Evolutionary conservation across 2,797 vertebrate species (phyloP), one percentile per base, ranked within the genome.

Genomic region (Paratrypauchen microcephalus): DNA sequence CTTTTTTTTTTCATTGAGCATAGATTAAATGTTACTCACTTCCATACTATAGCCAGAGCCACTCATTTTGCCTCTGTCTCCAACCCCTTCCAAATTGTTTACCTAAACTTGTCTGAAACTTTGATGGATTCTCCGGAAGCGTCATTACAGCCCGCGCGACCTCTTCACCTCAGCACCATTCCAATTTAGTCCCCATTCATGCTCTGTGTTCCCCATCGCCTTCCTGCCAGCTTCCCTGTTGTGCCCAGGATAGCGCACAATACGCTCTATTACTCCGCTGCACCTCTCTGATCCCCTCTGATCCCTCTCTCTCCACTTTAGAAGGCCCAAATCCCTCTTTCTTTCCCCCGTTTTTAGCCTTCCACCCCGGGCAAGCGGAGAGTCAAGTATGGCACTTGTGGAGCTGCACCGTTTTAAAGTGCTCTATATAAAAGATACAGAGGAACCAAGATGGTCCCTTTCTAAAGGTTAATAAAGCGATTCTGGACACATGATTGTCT

Each of bases 161-260:
- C 73, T 71, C 56, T 58, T 79, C 71, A 65, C 66, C 66, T 55
- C 19, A 1, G 4, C 41, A 59, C 36, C 66, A 65, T 71, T 76
- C 70, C 58, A 69, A 64, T 77, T 78, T 67, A 64, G 30, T 32
- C 52, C 64, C 74, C 69, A 74, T 73, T 76, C 60, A 47, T 52
- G 59, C 39, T 6, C 68, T 74, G 57, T 21, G 32, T 36, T 59
- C 64, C 56, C 60, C 23, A 15, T 36, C 28, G 48, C 72, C 66
- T 62, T 28, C 66, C 66, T 60, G 7, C 9, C 48, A 75, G 50
- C 54, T 58, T 65, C 15, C 57, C 65, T 48, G 48, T 24, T 26
- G 19, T 50, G 54, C 70, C 30, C n/a, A 52, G 62, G 57, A 74
- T 32, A 67, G 70, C 36, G 18, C 54, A 61, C 59, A 59, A 56